A percentile compares a stretch with the other conserved stretches of the same genome.
Evolutionary conservation across 2,888 invertebrate species (phyloP).

Genomic region (Cheilosia pagana): DNA sequence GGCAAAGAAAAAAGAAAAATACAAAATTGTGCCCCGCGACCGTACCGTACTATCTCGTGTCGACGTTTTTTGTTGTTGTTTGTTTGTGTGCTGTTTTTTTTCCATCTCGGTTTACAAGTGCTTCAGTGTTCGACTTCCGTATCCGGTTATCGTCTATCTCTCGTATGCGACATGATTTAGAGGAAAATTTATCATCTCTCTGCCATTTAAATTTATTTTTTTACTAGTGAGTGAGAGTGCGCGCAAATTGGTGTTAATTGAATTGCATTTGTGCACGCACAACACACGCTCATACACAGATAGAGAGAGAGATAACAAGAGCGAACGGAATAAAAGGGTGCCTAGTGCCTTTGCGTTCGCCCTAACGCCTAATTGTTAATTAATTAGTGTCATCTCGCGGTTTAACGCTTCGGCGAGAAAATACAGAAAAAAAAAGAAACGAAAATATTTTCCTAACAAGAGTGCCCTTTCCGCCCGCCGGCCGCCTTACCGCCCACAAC

Average conservation of each 20-base stretch:
- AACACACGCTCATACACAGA: conserved; percentile 48
- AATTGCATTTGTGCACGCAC: conserved; percentile 72
- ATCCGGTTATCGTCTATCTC: conserved; percentile 68
- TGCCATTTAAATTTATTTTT: neutral
- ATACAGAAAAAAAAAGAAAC: conserved; percentile 22
- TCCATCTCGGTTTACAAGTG: conserved; percentile 20
- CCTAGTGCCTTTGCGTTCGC: conserved; percentile 30
- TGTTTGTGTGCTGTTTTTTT: neutral
- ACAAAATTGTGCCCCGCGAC: conserved; percentile 40
- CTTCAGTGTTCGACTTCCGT: conserved; percentile 64
- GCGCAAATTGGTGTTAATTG: conserved; percentile 75
- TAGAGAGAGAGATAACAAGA: conserved; percentile 11
- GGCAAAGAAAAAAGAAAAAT: conserved; percentile 18
- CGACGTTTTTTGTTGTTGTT: neutral
- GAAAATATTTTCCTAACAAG: conserved; percentile 35
- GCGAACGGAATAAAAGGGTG: conserved; percentile 32
- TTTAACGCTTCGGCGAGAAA: conserved; percentile 61
- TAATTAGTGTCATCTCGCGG: conserved; percentile 70
- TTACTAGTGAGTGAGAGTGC: conserved; percentile 58
- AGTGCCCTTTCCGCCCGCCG: neutral
- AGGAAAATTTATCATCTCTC: conserved; percentile 45
- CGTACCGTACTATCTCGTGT: conserved; percentile 52
- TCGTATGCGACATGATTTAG: conserved; percentile 56
- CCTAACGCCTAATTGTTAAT: conserved; percentile 63
- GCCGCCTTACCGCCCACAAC: conserved; percentile 3